These are phyloP conservation scores for Polypterus bichir DNA, from an alignment of 2,113 vertebrate genomes.

Conservation along the genomic window DNA sequence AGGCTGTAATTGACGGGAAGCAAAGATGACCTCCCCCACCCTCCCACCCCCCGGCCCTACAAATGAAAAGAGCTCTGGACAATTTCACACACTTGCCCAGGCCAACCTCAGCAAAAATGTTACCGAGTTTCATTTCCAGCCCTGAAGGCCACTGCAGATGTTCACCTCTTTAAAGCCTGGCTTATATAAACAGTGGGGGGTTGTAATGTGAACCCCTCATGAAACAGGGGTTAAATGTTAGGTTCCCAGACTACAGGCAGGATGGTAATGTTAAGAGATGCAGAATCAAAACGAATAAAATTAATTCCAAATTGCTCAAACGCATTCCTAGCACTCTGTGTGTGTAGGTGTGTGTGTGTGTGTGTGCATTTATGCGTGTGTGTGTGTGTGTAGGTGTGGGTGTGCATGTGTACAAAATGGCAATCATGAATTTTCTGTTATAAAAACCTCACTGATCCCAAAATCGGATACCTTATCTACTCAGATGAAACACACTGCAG, in stretches of 20 bases:
- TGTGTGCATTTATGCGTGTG: too few relatives aligned
- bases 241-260: constrained; percentile 30
- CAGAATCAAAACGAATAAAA: too few relatives aligned
- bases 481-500: too few relatives aligned
- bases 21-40: background rate
- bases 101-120: constrained; percentile 13
- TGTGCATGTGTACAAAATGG: too few relatives aligned
- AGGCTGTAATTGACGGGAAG: background rate
- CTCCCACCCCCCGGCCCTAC: constrained; percentile 6
- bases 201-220: constrained; percentile 28
- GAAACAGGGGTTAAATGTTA: constrained; percentile 44
- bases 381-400: too few relatives aligned
- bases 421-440: too few relatives aligned
- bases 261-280: too few relatives aligned
- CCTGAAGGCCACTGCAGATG: constrained; percentile 47
- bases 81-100: background rate
- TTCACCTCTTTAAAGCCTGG: constrained; percentile 31
- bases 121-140: constrained; percentile 19
- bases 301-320: too few relatives aligned
- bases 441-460: too few relatives aligned
- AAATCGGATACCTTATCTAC: too few relatives aligned
- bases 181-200: constrained; percentile 40
- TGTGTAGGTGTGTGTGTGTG: too few relatives aligned
- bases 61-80: background rate
- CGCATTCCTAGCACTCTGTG: too few relatives aligned